Base-by-base conservation (phyloP, 2,113 vertebrate genomes). In the Galeopterus variegatus region DNA sequence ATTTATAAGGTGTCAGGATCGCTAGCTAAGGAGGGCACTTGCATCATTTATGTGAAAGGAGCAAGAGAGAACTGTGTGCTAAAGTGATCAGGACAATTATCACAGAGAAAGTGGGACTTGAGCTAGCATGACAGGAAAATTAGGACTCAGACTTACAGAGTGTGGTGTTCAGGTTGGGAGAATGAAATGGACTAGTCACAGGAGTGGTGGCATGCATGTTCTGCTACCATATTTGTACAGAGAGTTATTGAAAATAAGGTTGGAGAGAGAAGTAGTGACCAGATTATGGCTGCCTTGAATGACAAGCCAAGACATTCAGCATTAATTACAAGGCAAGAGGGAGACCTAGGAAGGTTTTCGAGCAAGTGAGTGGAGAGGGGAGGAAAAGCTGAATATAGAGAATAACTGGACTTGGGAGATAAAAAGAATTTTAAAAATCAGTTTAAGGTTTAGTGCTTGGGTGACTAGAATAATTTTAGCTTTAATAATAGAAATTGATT, bases 401-500 rank as follows among this genome's bases (percentile, higher is more conserved):
- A 65, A 33, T 60, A 26, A 65, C 21, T 48, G 19, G 18, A 52
- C 8, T 70, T 73, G 45, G 28, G 15, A 79, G 28, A 90, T 11
- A 76, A 45, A 69, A 93, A 56, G 18, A 85, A 73, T n/a, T 36
- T 52, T 3, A 69, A 80, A 93, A 84, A 19, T 80, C 18, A 88
- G 52, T 48, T n/a, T n/a, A 84, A 81, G 19, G 8, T 18, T 73
- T 84, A 88, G n/a, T 60, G 70, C 5, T 92, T 79, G 21, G 9
- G 5, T 50, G 18, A 41, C 41, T 67, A 84, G 72, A 88, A 62
- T 77, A 50, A 95, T 70, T 75, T 81, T 62, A 81, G 45, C 89
- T 96, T 88, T 92, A 56, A 36, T 75, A 92, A 75, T 41, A 76
- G 19, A 88, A 83, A 92, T 50, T 52, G 33, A 94, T 41, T 90